A percentile compares a stretch with the other conserved stretches of the same genome.
Evolutionary conservation across 1,140 invertebrate genomes (phyloP).

Genomic region (Zeugodacus cucurbitae): DNA sequence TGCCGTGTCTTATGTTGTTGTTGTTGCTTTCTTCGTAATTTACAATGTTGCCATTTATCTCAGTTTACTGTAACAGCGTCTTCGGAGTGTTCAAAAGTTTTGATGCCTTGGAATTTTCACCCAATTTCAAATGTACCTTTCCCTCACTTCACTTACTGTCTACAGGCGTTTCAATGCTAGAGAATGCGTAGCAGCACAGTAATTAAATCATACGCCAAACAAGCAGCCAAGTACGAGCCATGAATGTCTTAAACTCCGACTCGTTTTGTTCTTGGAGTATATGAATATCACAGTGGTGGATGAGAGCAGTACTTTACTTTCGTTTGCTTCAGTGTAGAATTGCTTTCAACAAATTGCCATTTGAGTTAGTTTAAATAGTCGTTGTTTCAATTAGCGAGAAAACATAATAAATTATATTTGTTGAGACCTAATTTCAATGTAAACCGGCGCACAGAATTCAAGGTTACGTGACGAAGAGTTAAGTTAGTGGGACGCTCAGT

Average conservation of each 20-base stretch:
- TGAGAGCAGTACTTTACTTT: background rate
- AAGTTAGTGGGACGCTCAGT: no score
- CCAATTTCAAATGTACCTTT: background rate
- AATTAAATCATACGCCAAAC: constrained; percentile 12
- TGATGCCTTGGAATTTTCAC: background rate
- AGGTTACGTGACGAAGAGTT: no score
- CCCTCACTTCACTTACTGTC: background rate
- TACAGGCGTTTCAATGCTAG: background rate
- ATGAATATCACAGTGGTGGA: background rate
- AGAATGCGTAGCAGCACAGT: background rate
- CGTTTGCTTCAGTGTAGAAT: background rate
- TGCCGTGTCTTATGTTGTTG: background rate
- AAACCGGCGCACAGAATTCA: background rate
- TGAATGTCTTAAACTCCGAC: background rate
- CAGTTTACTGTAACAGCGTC: background rate
- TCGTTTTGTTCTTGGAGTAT: background rate
- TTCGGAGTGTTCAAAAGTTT: background rate
- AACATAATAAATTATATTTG: background rate
- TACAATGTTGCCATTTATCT: background rate
- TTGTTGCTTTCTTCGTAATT: background rate
- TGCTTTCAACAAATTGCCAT: background rate
- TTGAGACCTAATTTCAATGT: background rate
- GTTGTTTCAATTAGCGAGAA: background rate
- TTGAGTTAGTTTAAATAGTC: background rate
- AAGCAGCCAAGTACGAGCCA: constrained; percentile 1